Evolutionary conservation across 2,888 invertebrate species (phyloP).

Genomic region (Eristalis tenax): DNA sequence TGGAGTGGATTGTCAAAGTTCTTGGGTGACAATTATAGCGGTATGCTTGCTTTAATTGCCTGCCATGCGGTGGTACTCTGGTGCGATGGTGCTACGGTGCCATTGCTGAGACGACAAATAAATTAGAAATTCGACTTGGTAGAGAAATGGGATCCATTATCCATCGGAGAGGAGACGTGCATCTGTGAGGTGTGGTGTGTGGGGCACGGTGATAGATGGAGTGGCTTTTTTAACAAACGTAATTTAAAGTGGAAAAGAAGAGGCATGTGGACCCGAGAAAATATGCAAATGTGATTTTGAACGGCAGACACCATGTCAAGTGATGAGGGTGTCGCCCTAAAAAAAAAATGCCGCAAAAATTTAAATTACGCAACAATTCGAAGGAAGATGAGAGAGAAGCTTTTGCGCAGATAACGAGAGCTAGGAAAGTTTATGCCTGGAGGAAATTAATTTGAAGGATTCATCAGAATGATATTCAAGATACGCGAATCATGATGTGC

Average conservation of each 20-base stretch:
- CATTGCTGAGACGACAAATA: background rate
- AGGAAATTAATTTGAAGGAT: too few species aligned
- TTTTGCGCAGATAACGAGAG: too few species aligned
- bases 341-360: background rate
- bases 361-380: background rate
- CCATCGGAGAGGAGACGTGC: background rate
- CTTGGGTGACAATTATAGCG: constrained; percentile 61
- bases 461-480: too few species aligned
- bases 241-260: background rate
- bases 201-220: background rate
- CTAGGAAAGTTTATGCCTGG: too few species aligned
- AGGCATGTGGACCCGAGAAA: background rate
- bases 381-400: background rate
- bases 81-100: background rate
- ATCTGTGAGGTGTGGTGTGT: background rate
- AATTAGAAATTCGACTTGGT: constrained; percentile 1
- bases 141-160: background rate
- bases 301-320: background rate
- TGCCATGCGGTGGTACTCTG: background rate
- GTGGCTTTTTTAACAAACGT: background rate
- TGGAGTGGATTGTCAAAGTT: constrained; percentile 51
- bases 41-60: constrained; percentile 56
- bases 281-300: background rate
- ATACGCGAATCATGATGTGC: too few species aligned
- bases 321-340: background rate